These are phyloP conservation scores for Kryphioiulus occultus DNA, from an alignment of 2,888 invertebrate species.

Conservation along the genomic window DNA sequence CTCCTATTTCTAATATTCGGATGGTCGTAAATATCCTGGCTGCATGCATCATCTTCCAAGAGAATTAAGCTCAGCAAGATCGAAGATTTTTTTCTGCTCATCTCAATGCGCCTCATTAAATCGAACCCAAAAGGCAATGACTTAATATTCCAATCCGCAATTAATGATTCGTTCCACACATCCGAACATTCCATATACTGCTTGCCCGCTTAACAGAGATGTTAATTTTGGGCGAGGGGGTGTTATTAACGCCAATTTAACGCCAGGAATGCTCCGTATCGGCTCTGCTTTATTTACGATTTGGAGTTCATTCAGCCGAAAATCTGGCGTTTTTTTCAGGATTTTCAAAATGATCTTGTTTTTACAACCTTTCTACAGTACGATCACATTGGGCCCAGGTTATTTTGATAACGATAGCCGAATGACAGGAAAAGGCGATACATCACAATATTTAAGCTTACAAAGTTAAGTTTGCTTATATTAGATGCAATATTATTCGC, in stretches of 20 bases:
- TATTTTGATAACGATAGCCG: no score
- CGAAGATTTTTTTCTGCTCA: not conserved
- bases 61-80: not conserved
- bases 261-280: not conserved
- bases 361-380: no score
- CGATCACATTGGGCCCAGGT: no score
- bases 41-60: not conserved
- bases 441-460: no score
- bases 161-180: slow-evolving; percentile 29
- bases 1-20: not conserved
- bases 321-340: not conserved
- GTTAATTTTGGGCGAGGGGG: slow-evolving; percentile 15
- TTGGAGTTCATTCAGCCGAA: not conserved
- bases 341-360: no score
- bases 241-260: not conserved
- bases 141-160: not conserved
- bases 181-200: not conserved
- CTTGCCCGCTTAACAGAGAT: not conserved
- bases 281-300: not conserved
- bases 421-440: no score
- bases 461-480: no score
- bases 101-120: not conserved
- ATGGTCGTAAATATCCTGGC: slow-evolving; percentile 3
- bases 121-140: slow-evolving; percentile 26
- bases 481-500: no score